phyloP scores from a whole-genome alignment of 2,113 vertebrate genomes.

The Martes martes region DNA sequence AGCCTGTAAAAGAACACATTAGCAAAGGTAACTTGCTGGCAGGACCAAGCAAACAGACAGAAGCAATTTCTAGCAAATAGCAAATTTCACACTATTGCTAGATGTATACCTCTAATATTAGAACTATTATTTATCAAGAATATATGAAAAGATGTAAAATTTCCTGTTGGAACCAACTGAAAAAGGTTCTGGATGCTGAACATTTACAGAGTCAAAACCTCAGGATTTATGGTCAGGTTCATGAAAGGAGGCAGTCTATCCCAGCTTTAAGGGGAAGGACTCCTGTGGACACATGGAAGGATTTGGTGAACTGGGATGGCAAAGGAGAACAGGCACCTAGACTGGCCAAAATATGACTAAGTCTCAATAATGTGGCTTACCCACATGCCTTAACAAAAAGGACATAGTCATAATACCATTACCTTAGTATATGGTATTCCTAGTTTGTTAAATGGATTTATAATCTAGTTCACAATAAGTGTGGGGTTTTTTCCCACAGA shows the following conservation, averaged over 20 bases:
- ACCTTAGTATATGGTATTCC: background rate
- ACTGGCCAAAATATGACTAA: background rate
- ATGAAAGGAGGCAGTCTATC: accelerated
- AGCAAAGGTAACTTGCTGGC: background rate
- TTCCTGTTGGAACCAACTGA: background rate
- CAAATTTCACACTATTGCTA: too few relatives aligned
- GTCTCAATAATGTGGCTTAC: background rate
- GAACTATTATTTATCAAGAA: background rate
- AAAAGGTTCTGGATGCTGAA: background rate
- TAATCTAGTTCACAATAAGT: background rate
- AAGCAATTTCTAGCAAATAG: background rate
- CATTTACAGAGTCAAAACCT: background rate
- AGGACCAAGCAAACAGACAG: background rate
- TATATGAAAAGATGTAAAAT: background rate
- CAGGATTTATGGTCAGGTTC: background rate
- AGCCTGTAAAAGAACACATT: background rate
- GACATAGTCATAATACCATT: background rate
- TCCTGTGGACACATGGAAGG: background rate
- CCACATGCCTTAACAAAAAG: background rate
- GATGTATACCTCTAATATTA: background rate
- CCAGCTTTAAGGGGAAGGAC: background rate
- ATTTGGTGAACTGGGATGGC: background rate
- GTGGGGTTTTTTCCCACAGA: background rate
- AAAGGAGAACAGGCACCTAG: background rate
- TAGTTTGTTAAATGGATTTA: background rate